These are phyloP conservation scores for Siniperca obscura DNA, from an alignment of 2,797 vertebrate species.

Conservation along the genomic window DNA sequence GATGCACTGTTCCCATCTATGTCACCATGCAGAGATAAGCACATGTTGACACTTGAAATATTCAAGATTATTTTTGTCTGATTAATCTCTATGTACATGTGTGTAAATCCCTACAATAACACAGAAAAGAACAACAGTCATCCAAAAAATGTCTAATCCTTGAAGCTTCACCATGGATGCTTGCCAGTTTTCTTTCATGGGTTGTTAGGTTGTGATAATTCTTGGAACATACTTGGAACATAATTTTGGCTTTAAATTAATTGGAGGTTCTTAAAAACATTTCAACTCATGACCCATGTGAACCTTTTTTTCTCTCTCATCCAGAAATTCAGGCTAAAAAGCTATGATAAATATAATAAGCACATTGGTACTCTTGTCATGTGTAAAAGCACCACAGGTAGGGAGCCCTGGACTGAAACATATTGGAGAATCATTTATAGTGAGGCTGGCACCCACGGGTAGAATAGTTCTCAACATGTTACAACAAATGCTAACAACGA, in stretches of 20 bases:
- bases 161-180: slow-evolving; percentile 1
- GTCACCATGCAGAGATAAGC: slow-evolving; percentile 39
- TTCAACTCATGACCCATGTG: slow-evolving; percentile 41
- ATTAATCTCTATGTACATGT: slow-evolving; percentile 57
- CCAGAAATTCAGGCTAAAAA: slow-evolving; percentile 27
- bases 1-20: not conserved
- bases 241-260: slow-evolving; percentile 50
- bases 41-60: slow-evolving; percentile 45
- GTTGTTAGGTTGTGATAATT: slow-evolving; percentile 65
- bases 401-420: slow-evolving; percentile 20
- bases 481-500: slow-evolving; percentile 34
- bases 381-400: slow-evolving; percentile 49
- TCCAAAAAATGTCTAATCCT: slow-evolving; percentile 53
- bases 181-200: slow-evolving; percentile 52
- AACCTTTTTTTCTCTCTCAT: slow-evolving; percentile 32
- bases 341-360: slow-evolving; percentile 47
- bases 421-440: slow-evolving; percentile 46
- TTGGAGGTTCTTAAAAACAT: slow-evolving; percentile 36
- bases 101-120: slow-evolving; percentile 50
- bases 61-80: slow-evolving; percentile 60
- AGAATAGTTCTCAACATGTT: slow-evolving; percentile 33
- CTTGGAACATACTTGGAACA: slow-evolving; percentile 56
- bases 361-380: slow-evolving; percentile 51
- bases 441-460: not conserved
- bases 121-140: slow-evolving; percentile 24